Evolutionary conservation across 2,888 invertebrate genomes (phyloP).

Genomic region (Ypsolopha scabrella): DNA sequence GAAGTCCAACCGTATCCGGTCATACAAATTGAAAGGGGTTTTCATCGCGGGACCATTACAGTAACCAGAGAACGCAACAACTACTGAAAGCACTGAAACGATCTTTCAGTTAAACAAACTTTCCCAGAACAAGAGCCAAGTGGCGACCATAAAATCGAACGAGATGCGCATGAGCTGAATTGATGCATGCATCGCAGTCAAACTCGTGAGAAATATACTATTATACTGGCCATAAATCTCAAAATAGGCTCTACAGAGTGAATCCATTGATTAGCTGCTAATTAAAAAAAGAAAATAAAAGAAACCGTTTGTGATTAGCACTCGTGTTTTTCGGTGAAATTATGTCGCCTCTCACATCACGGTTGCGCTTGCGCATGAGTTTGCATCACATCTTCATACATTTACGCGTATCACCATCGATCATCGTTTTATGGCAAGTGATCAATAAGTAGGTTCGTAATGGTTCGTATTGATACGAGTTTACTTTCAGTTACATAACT

Average conservation of each 20-base stretch:
- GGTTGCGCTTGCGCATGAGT: slow-evolving; percentile 14
- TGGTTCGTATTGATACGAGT: neutral
- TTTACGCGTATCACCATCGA: neutral
- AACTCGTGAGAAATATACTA: slow-evolving; percentile 50
- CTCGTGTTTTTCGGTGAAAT: slow-evolving; percentile 24
- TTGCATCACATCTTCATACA: slow-evolving; percentile 16
- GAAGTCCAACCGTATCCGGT: neutral
- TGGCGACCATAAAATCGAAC: slow-evolving; percentile 27
- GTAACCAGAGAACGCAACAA: neutral
- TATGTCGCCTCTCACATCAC: slow-evolving; percentile 28
- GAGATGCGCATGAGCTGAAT: slow-evolving; percentile 13
- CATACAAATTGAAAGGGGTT: neutral
- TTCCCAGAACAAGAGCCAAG: slow-evolving; percentile 9
- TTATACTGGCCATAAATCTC: slow-evolving; percentile 45
- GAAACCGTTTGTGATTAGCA: slow-evolving; percentile 4
- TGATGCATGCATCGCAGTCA: neutral
- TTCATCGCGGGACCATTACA: neutral
- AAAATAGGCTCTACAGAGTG: slow-evolving; percentile 44
- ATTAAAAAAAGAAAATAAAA: slow-evolving; percentile 39
- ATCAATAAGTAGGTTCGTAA: neutral
- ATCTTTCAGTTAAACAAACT: slow-evolving; percentile 3
- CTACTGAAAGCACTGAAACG: slow-evolving; percentile 3
- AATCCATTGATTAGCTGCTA: slow-evolving; percentile 53
- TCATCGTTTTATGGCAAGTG: neutral
- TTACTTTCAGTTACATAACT: neutral